phyloP scores from a whole-genome alignment of 2,797 vertebrate genomes.

The Silurus lanzhouensis region DNA sequence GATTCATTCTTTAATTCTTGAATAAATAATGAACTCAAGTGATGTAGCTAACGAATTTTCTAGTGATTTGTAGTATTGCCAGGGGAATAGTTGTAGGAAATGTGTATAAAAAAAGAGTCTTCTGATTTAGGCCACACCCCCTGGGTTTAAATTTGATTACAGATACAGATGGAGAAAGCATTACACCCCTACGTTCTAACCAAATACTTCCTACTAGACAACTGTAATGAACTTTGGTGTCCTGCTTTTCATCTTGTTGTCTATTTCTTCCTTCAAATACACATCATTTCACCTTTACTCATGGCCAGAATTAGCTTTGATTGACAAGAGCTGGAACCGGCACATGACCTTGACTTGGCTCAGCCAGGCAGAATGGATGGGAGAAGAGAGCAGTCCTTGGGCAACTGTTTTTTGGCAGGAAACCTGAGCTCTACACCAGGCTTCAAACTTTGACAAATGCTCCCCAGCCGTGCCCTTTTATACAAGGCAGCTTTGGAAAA shows the following conservation, averaged over 20 bases:
- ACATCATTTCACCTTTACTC: slow-evolving; percentile 20
- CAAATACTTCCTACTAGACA: not conserved
- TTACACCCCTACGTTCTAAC: not conserved
- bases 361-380: not conserved
- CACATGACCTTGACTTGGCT: slow-evolving; percentile 58
- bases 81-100: not conserved
- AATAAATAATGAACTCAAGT: not conserved
- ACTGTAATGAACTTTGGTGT: not conserved
- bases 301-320: slow-evolving; percentile 39
- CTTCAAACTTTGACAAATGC: slow-evolving; percentile 60
- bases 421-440: slow-evolving; percentile 53
- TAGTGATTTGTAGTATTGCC: not conserved
- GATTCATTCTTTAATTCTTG: not conserved
- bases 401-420: slow-evolving; percentile 48
- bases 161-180: not conserved
- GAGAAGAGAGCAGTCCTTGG: slow-evolving; percentile 23
- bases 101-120: not conserved
- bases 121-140: not conserved
- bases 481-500: slow-evolving; percentile 50
- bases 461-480: slow-evolving; percentile 56
- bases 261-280: slow-evolving; percentile 12
- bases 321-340: slow-evolving; percentile 46
- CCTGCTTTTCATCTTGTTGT: not conserved
- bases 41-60: not conserved
- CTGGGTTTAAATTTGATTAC: not conserved